Evolutionary conservation across 1,140 invertebrate species (phyloP), one percentile per base, ranked within the genome.

Genomic region (Drosophila ogumai): DNA sequence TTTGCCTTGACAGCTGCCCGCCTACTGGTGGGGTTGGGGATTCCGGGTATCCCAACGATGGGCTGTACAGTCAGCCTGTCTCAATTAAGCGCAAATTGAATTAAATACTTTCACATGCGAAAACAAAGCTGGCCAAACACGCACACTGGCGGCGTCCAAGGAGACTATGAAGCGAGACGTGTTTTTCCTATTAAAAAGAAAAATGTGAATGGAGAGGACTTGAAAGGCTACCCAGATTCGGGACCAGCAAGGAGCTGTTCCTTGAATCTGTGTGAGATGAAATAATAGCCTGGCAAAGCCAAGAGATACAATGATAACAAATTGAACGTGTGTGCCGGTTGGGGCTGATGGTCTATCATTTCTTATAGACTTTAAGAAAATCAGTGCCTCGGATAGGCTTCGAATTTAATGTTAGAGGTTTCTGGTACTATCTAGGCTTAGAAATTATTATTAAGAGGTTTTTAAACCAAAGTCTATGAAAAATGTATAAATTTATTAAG

Each of bases 21-120:
- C 74, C 74, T 49, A 59, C 55, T 81, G 50, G 49, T 12, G 40
- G 55, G 57, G 57, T 15, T 46, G 49, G 54, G 32, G 25, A 31
- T 50, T 31, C 28, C 28, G 32, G 59, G 54, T n/a, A 60, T 71
- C 17, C 52, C 52, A 41, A 41, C 28, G 36, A 19, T 61, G 61
- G 59, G 43, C 66, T 31, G 44, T 66, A 67, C 69, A 65, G 76
- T 73, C 78, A 52, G 79, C 9, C 67, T 81, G 63, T 82, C 75
- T 78, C 75, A 82, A 81, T 81, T 68, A 81, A 78, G 74, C 46
- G 64, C 64, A 81, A 81, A 78, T 82, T 74, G 80, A 77, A 82
- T 82, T 81, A 81, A 82, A 82, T 73, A 77, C 63, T 72, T 77
- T 81, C 67, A 81, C 66, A 77, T 82, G 63, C 63, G 77, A 78